A percentile compares a stretch with the other conserved stretches of the same genome.
Evolutionary conservation across 1,140 invertebrate species (phyloP).

Genomic region (Lepidurus packardi): DNA sequence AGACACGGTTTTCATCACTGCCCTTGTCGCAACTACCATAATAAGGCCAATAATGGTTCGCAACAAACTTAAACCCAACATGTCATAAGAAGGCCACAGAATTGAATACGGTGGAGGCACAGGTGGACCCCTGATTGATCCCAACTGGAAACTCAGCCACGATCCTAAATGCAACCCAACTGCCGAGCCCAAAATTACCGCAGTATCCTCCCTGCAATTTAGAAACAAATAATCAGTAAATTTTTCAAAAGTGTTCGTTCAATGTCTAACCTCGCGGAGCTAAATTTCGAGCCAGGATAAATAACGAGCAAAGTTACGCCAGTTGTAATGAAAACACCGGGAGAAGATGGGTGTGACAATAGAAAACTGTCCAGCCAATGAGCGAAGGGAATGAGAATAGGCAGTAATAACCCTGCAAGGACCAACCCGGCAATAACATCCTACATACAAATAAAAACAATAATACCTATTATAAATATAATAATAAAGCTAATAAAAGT

Average conservation of each 20-base stretch:
- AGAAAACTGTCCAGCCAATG: slow-evolving; percentile 66
- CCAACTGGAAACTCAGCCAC: slow-evolving; percentile 75
- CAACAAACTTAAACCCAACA: slow-evolving; percentile 57
- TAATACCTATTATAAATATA: neutral
- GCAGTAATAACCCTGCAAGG: slow-evolving; percentile 60
- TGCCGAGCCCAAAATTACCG: slow-evolving; percentile 71
- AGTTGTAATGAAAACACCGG: slow-evolving; percentile 56
- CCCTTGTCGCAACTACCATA: slow-evolving; percentile 60
- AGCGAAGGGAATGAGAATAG: slow-evolving; percentile 64
- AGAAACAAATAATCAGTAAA: neutral
- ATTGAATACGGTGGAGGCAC: slow-evolving; percentile 62
- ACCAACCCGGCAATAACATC: slow-evolving; percentile 69
- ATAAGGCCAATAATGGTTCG: slow-evolving; percentile 67
- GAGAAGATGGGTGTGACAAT: slow-evolving; percentile 59
- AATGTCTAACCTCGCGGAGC: neutral
- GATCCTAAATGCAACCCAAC: slow-evolving; percentile 72
- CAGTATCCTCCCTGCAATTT: slow-evolving; percentile 67
- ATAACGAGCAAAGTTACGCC: slow-evolving; percentile 62
- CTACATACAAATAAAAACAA: slow-evolving; percentile 43
- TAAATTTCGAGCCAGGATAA: slow-evolving; percentile 53
- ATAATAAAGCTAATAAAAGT: neutral
- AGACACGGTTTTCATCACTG: slow-evolving; percentile 60
- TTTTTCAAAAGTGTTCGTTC: neutral
- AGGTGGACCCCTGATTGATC: slow-evolving; percentile 53
- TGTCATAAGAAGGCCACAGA: slow-evolving; percentile 66